Evolutionary conservation across 2,888 invertebrate species (phyloP).

Genomic region (Pandemis heparana): DNA sequence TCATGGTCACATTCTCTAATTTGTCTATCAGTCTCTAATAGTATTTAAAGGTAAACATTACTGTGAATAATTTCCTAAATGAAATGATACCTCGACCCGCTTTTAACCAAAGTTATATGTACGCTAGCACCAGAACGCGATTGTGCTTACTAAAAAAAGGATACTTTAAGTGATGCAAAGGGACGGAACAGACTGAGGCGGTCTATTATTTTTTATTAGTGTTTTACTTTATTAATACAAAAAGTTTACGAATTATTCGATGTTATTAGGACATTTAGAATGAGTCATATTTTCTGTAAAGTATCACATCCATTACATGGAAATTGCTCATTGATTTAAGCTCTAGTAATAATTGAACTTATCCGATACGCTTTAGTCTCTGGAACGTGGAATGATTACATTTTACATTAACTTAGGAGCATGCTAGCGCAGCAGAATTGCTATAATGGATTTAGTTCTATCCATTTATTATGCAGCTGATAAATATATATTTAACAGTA

Average conservation of each 20-base stretch:
- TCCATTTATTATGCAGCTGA: conserved; percentile 31
- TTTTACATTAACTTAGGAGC: conserved; percentile 25
- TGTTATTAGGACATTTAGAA: conserved; percentile 34
- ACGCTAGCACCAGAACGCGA: neutral
- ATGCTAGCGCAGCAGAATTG: conserved; percentile 20
- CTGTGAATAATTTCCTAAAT: conserved; percentile 5
- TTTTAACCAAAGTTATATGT: neutral
- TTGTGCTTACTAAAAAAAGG: neutral
- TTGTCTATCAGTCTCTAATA: neutral
- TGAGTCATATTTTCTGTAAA: conserved; percentile 31
- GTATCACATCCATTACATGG: conserved; percentile 19
- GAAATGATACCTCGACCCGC: neutral
- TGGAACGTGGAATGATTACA: conserved; percentile 22
- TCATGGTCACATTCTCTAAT: neutral
- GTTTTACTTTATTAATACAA: conserved; percentile 30
- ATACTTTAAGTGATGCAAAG: conserved; percentile 6
- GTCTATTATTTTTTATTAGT: conserved; percentile 53
- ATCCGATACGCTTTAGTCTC: conserved; percentile 42
- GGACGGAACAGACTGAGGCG: conserved; percentile 53
- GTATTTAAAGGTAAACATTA: neutral
- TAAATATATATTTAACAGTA: conserved; percentile 30
- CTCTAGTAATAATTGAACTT: conserved; percentile 36
- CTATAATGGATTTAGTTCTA: conserved; percentile 15
- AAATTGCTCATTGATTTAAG: conserved; percentile 39
- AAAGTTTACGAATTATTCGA: conserved; percentile 27